Base-by-base conservation (phyloP, 2,113 vertebrate species). In the Seriola dumerili region DNA sequence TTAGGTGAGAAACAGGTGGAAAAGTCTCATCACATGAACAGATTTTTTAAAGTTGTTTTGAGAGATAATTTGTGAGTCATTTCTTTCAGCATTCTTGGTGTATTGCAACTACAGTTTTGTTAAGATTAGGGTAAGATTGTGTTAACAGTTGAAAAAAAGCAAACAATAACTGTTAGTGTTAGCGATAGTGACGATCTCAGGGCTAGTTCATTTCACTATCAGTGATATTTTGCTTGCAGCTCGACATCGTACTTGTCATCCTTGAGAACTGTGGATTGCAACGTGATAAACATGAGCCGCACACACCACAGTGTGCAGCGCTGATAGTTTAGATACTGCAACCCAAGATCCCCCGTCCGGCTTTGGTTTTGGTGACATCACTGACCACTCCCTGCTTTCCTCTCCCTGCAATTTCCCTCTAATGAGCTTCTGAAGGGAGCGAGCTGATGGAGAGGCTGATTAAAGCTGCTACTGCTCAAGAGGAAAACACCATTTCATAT, bases 401-500 rank as follows among this genome's bases (percentile, higher is more conserved):
- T 42, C 57, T 44, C 34, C 2, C 14, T 65, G 52, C 54, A 71
- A 78, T 84, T 83, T 69, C 64, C 54, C 65, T 34, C 73, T 72
- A 89, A 89, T 76, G 65, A 88, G 76, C 70, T 59, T 78, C 44
- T 71, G 59, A 83, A 85, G 58, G 61, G 42, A 78, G 54, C 65
- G 54, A 58, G 66, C 58, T 76, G 83, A 87, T 68, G 59, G 80
- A 70, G 57, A 57, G 42, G 59, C 77, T 82, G 80, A 90, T 85
- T 85, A 85, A 84, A 79, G 77, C 61, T 76, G 48, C 65, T 67
- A 63, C 76, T 73, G 78, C 48, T 78, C 25, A 42, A 63, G 32
- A 84, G 69, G 65, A 85, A 87, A 87, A 85, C 68, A 89, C 72
- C 66, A 81, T 85, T 85, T 75, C 25, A 80, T 75, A 82, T 80